phyloP scores from a whole-genome alignment of 2,888 invertebrate genomes.

The Meghimatium bilineatum region DNA sequence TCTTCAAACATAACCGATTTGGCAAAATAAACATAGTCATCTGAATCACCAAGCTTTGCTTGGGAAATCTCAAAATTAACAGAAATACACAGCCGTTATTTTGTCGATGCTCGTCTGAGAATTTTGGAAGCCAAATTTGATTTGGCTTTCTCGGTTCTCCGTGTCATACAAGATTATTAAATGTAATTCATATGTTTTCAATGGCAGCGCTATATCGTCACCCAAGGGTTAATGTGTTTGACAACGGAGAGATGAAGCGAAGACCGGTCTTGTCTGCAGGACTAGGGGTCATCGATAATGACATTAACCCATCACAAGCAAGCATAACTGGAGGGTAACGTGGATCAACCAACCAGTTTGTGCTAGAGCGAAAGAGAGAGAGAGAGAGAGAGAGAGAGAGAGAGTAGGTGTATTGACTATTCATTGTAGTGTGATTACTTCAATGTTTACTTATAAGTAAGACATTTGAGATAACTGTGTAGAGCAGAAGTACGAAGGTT shows the following conservation, averaged over 20 bases:
- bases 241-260: conserved; percentile 39
- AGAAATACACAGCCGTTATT: background rate
- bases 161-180: conserved; percentile 59
- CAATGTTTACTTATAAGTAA: no score
- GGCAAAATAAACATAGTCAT: no score
- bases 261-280: conserved; percentile 43
- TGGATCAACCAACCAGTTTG: background rate
- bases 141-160: conserved; percentile 51
- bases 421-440: no score
- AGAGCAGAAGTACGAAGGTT: no score
- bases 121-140: conserved; percentile 53
- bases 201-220: conserved; percentile 47
- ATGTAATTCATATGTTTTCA: conserved; percentile 59
- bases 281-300: conserved; percentile 49
- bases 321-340: conserved; percentile 51
- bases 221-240: conserved; percentile 50
- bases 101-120: conserved; percentile 45
- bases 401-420: no score
- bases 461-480: no score
- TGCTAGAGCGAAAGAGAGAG: background rate
- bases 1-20: no score
- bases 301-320: conserved; percentile 52
- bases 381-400: no score
- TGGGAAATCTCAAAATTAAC: background rate
- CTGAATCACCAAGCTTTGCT: no score